Conservation (phyloP, 2,113 vertebrate species). For the Emydura subglobosa region DNA sequence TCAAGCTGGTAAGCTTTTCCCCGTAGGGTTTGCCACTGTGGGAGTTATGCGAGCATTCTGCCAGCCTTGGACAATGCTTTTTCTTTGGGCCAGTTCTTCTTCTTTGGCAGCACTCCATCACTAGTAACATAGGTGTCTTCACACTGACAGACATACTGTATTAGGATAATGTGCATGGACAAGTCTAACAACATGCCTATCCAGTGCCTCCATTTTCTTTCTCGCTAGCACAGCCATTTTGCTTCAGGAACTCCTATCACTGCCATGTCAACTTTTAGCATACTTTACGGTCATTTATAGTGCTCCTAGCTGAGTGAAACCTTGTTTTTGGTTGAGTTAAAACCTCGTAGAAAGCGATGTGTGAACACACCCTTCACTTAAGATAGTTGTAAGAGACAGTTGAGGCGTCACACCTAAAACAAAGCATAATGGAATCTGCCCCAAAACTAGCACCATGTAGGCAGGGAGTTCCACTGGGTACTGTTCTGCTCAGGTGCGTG, state of each 20-base stretch:
- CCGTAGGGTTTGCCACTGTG: background rate
- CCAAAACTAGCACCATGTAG: background rate
- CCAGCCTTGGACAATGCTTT: background rate
- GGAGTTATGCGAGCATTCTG: background rate
- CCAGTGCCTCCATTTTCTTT: background rate
- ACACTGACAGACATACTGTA: fast-evolving
- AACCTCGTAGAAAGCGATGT: background rate
- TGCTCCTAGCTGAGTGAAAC: background rate
- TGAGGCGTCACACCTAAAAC: background rate
- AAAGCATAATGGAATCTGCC: background rate
- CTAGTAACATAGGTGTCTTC: background rate
- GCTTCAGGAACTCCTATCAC: background rate
- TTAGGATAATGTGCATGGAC: background rate
- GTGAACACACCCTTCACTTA: background rate
- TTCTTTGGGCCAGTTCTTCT: background rate
- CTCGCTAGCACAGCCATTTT: background rate
- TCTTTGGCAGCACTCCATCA: background rate
- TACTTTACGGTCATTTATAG: background rate
- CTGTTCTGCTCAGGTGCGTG: background rate
- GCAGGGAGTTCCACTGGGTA: background rate
- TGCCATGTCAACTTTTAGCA: background rate
- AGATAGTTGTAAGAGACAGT: background rate
- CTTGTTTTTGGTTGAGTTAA: background rate
- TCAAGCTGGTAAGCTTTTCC: background rate
- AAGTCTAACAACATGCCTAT: fast-evolving